Conservation (phyloP, 1,140 invertebrate genomes). For the Papilio polytes region DNA sequence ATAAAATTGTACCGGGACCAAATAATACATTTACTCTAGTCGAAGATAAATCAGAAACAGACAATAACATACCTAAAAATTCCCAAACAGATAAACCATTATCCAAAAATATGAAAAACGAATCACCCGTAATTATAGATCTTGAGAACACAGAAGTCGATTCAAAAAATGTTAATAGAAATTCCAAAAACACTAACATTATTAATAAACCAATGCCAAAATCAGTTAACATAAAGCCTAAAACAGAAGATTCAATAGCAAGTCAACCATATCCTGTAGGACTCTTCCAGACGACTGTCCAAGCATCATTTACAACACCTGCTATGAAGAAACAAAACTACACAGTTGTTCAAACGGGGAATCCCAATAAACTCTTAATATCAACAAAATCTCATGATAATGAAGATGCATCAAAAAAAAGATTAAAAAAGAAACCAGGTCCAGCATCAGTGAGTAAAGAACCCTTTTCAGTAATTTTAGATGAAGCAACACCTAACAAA, state of each 20-base stretch:
- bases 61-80: slow-evolving; percentile 32
- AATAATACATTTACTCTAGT: slow-evolving; percentile 75
- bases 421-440: slow-evolving; percentile 51
- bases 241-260: slow-evolving; percentile 22
- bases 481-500: slow-evolving; percentile 58
- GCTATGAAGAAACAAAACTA: slow-evolving; percentile 77
- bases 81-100: not conserved
- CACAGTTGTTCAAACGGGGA: slow-evolving; percentile 73
- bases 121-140: slow-evolving; percentile 1
- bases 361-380: slow-evolving; percentile 77
- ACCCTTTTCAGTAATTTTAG: slow-evolving; percentile 64
- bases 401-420: slow-evolving; percentile 59
- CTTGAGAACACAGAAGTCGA: slow-evolving; percentile 21
- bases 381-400: slow-evolving; percentile 64
- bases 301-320: slow-evolving; percentile 60
- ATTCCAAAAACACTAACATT: slow-evolving; percentile 30
- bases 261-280: slow-evolving; percentile 74
- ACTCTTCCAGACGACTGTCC: slow-evolving; percentile 60
- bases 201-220: not conserved
- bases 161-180: slow-evolving; percentile 30
- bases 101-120: not conserved
- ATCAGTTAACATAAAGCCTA: slow-evolving; percentile 24
- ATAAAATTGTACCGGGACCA: slow-evolving; percentile 71
- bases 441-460: slow-evolving; percentile 46
- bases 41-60: slow-evolving; percentile 54